Evolutionary conservation across 2,888 invertebrate species (phyloP).

Genomic region (Saturnia pavonia): DNA sequence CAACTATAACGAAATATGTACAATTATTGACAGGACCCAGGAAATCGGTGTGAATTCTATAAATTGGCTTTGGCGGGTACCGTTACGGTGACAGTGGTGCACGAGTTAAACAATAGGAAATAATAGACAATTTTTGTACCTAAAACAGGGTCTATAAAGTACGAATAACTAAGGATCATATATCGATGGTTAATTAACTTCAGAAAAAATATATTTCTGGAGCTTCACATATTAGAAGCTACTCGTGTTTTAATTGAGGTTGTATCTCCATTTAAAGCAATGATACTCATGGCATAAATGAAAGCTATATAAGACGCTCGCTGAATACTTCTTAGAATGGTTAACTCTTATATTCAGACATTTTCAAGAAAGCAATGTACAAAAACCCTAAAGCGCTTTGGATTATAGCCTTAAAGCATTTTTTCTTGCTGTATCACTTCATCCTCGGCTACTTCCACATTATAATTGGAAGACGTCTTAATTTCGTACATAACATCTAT

Average conservation of each 20-base stretch:
- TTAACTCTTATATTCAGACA: neutral
- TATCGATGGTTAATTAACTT: neutral
- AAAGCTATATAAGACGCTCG: neutral
- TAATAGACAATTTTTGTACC: neutral
- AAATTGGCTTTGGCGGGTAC: too few relatives aligned
- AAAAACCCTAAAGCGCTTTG: neutral
- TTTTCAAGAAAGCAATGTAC: neutral
- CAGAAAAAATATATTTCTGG: neutral
- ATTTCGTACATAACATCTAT: neutral
- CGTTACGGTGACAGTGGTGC: too few relatives aligned
- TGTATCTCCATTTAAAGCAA: neutral
- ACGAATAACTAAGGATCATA: neutral
- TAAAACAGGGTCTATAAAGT: neutral
- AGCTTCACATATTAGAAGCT: neutral
- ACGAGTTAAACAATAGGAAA: too few relatives aligned
- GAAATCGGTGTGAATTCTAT: too few relatives aligned
- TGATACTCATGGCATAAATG: too few relatives aligned
- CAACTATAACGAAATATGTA: too few relatives aligned
- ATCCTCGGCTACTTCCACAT: neutral
- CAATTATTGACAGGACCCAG: too few relatives aligned
- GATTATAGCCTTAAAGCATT: neutral
- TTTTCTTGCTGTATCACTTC: neutral
- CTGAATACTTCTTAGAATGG: neutral
- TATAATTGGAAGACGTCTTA: neutral
- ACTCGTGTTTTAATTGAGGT: neutral